Base-by-base conservation (phyloP, 2,888 invertebrate species). In the Acanthosepion esculentum region DNA sequence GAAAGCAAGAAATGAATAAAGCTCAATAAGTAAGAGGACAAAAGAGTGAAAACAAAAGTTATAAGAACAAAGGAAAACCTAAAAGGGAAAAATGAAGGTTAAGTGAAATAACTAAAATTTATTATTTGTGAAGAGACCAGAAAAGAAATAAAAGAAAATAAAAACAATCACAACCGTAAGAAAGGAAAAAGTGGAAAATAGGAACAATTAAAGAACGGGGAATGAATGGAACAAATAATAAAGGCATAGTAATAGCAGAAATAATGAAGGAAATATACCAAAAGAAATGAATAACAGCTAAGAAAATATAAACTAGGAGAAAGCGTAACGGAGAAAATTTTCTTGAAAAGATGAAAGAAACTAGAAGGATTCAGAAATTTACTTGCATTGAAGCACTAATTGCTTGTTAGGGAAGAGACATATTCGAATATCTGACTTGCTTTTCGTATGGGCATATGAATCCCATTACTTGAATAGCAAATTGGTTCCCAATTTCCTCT, bases 321-420 rank as follows among this genome's bases (percentile, higher is more conserved):
- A 78, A n/a, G n/a, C n/a, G 15, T 78, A 78, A 78, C 78, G n/a
- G 23, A 78, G n/a, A 78, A 78, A 78, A 78, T n/a, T 78, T 1
- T 78, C 15, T 12, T 78, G 78, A n/a, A 78, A 33, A 78, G 78
- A 78, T 78, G 78, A 78, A 78, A 78, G 78, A 78, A 78, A 78
- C 78, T 78, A n/a, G 78, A 78, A n/a, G 78, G 78, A 78, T 78
- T 78, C 15, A 78, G 78, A 78, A 78, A 78, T n/a, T 78, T 33
- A 33, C 18, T 78, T 78, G n/a, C n/a, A n/a, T 78, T 78, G n/a
- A 78, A 15, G n/a, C 78, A 78, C 78, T 78, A 78, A 78, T 78
- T 78, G 78, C 78, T 78, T 78, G 78, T 78, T 78, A 78, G n/a
- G 78, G 78, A 78, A 78, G 78, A 78, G 78, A 78, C n/a, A 78